Evolutionary conservation across 2,888 invertebrate genomes (phyloP), one percentile per base, ranked within the genome.

Genomic region (Macroteleia sp.): DNA sequence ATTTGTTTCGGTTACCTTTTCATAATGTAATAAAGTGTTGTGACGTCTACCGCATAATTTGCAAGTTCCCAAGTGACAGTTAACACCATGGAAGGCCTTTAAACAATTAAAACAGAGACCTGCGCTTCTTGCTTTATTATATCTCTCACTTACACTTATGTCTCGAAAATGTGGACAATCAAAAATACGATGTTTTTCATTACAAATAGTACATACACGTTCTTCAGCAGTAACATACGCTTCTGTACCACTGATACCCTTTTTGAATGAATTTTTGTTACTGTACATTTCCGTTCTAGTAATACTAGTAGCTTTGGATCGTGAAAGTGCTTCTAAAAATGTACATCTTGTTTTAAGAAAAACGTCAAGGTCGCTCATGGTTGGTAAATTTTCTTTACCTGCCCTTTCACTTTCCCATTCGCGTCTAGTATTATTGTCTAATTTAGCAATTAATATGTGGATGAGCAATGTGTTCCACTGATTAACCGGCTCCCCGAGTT

Each of bases 401-500:
- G 39, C 56, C 19, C 41, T 52, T 17, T 52, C 34, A 14, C 17
- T 17, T 20, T 52, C 52, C 52, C 52, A 52, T 9, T 52, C 52
- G 10, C 34, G 52, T 4, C 52, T n/a, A 17, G 32, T 34, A 6
- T 14, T 17, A 12, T 17, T 19, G 17, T 52, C 52, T 3, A 52
- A 25, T 12, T 52, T 52, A n/a, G 52, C 17, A 32, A 52, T 9
- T 32, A 52, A 17, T 5, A 56, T 12, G 3, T 56, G 56, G 4
- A 56, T 12, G 16, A 56, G 19, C 10, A 56, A 22, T 12, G 41
- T 56, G 9, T 56, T 39, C 56, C 56, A 56, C 16, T n/a, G 3
- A 4, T 39, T 22, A 4, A 39, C 22, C 5, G 56, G 41, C 16
- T 56, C 28, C 12, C 39, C 28, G n/a, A 56, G 28, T 19, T 16